Percentiles rank a stretch among this genome's conserved stretches.
Evolutionary conservation across 2,888 invertebrate species (phyloP).

Genomic region (Rhyacophila evoluta): DNA sequence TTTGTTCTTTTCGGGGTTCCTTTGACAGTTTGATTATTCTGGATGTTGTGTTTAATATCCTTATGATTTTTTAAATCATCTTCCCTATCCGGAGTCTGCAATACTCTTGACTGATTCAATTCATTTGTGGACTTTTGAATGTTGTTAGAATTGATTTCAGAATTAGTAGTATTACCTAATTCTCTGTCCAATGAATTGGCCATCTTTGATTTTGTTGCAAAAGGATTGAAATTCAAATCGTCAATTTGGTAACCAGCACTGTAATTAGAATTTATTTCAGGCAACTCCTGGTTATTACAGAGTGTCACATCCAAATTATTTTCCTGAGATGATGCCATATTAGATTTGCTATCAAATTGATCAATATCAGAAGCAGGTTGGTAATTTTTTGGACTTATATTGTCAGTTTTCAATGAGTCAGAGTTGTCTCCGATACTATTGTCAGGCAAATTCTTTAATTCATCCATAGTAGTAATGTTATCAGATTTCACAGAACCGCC

Average conservation of each 20-base stretch:
- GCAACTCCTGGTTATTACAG: background rate
- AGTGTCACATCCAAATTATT: background rate
- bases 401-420: background rate
- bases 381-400: background rate
- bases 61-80: background rate
- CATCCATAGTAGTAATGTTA: background rate
- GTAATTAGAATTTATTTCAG: background rate
- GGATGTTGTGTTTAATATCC: background rate
- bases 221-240: slow-evolving; percentile 37
- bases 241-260: background rate
- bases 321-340: background rate
- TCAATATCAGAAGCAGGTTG: background rate
- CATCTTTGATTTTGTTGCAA: slow-evolving; percentile 43
- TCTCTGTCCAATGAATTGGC: slow-evolving; percentile 41
- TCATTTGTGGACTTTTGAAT: background rate
- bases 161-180: background rate
- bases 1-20: background rate
- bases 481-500: background rate
- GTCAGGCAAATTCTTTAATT: background rate
- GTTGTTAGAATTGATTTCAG: background rate
- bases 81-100: background rate
- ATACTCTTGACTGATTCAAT: background rate
- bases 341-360: background rate
- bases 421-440: background rate
- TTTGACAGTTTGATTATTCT: background rate